These are phyloP conservation scores for Dicentrarchus labrax DNA, from an alignment of 2,113 vertebrate species.

Conservation along the genomic window DNA sequence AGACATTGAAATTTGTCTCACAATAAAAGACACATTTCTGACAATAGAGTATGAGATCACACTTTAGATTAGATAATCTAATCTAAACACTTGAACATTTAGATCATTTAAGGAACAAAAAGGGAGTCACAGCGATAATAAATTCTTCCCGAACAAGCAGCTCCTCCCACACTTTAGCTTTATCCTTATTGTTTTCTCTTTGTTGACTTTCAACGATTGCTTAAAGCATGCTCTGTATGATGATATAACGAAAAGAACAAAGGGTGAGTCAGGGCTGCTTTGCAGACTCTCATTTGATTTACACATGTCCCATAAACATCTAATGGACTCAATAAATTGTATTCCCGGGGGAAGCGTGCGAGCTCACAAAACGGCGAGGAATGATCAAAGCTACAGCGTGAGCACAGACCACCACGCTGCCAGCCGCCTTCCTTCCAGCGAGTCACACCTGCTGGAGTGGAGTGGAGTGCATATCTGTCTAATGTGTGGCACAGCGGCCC, in stretches of 20 bases:
- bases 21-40: too few species aligned
- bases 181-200: neutral
- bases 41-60: neutral
- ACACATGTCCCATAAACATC: slow-evolving; percentile 72
- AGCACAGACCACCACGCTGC: slow-evolving; percentile 48
- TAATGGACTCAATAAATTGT: slow-evolving; percentile 73
- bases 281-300: slow-evolving; percentile 69
- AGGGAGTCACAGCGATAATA: neutral
- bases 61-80: too few species aligned
- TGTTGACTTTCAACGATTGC: slow-evolving; percentile 34
- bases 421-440: slow-evolving; percentile 44
- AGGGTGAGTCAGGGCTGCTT: slow-evolving; percentile 52
- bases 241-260: slow-evolving; percentile 61
- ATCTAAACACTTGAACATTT: neutral
- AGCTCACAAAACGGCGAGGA: slow-evolving; percentile 12
- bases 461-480: slow-evolving; percentile 44
- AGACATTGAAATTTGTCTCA: neutral
- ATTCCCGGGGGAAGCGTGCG: slow-evolving; percentile 36
- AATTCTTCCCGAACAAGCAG: neutral
- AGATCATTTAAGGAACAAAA: neutral
- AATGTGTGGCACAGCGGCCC: slow-evolving; percentile 12
- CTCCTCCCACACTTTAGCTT: neutral
- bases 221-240: neutral
- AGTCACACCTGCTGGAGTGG: slow-evolving; percentile 68
- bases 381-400: slow-evolving; percentile 62